Evolutionary conservation across 1,140 invertebrate genomes (phyloP), one percentile per base, ranked within the genome.

Genomic region (Drosophila santomea): DNA sequence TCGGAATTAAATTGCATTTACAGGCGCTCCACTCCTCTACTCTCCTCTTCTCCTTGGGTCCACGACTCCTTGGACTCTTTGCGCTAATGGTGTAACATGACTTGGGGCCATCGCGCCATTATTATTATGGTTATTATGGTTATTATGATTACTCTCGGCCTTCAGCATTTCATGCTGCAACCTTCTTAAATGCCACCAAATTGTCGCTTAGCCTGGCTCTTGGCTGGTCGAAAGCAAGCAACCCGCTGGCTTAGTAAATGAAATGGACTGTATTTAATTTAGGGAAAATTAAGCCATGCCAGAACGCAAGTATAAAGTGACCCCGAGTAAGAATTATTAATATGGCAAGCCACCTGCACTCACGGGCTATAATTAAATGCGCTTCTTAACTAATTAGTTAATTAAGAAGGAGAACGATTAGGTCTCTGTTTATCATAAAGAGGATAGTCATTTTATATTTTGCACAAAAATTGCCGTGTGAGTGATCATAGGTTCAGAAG

Each of bases 1-100:
- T 54, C 60, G 38, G 79, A 69, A 74, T 83, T 88, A 89, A 89
- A 83, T 88, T 89, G 62, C 80, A 82, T 86, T 88, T 82, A 86
- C 83, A 86, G 78, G 38, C 62, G 38, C 38, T 39, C 14, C 10
- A 4, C 2, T 10, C 36, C 10, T 8, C 36, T 38, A 1, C 6
- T 3, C 36, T 38, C 20, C 44, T 2, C 20, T 20, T 20, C 20
- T 56, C 20, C 10, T 2, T 17, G 7, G n/a, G 17, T 35, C 12
- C 43, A 20, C 39, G 4, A n/a, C 47, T 73, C 52, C 43, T 12
- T 62, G 45, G 60, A 68, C 62, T 28, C 68, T 32, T 32, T 59
- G 44, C 62, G 45, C 64, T 78, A 85, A 86, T 86, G 74, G 82
- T 81, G 82, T 89, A 71, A 89, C 84, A 80, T 78, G 71, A 71